A percentile compares a stretch with the other conserved stretches of the same genome.
Evolutionary conservation across 2,797 vertebrate genomes (phyloP).

Genomic region (Pterois miles): DNA sequence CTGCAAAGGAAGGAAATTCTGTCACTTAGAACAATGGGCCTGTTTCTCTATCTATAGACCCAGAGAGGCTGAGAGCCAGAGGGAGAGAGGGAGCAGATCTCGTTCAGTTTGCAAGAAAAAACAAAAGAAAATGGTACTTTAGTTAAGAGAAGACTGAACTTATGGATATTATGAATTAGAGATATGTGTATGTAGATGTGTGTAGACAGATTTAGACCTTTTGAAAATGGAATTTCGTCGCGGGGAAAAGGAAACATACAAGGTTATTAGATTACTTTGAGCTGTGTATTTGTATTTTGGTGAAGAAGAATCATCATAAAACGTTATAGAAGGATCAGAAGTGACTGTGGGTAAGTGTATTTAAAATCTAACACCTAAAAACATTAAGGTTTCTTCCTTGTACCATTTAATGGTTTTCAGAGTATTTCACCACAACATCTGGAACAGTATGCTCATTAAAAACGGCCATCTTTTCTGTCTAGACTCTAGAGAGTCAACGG

Average conservation of each 20-base stretch:
- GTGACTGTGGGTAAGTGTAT: conserved; percentile 72
- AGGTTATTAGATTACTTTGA: conserved; percentile 43
- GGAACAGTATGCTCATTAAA: not conserved
- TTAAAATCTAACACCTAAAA: not conserved
- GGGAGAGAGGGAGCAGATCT: conserved; percentile 55
- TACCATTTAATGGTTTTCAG: not conserved
- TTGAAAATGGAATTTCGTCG: conserved; percentile 70
- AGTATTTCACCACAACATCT: not conserved
- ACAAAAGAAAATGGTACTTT: conserved; percentile 31
- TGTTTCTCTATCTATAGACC: conserved; percentile 88
- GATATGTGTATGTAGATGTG: conserved; percentile 14
- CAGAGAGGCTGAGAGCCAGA: conserved; percentile 70
- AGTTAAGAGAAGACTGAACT: conserved; percentile 1
- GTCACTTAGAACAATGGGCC: conserved; percentile 89
- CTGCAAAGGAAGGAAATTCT: conserved; percentile 89
- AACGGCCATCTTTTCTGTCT: not conserved
- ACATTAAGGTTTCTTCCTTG: not conserved
- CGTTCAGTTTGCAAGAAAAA: conserved; percentile 31
- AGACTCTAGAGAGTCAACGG: not conserved
- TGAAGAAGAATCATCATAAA: conserved; percentile 22
- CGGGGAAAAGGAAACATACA: conserved; percentile 32
- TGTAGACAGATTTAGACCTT: conserved; percentile 17
- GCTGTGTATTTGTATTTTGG: conserved; percentile 35
- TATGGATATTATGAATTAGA: conserved; percentile 22
- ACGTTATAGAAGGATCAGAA: conserved; percentile 37